Conservation (phyloP, 2,888 invertebrate genomes). For the Lingula anatina region DNA sequence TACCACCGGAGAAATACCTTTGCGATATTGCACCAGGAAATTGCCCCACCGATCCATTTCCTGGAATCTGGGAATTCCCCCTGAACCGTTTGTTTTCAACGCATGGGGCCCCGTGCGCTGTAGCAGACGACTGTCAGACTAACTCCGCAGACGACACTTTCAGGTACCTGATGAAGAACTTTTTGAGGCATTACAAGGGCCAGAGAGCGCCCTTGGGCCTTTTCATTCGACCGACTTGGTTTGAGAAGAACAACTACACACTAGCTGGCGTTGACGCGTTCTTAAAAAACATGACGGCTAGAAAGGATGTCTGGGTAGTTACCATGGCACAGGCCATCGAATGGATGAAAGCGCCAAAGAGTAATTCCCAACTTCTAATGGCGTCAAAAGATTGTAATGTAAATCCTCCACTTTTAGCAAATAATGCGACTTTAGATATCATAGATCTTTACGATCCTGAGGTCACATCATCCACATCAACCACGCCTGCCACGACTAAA, state of each 20-base stretch:
- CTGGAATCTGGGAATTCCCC: conserved; percentile 63
- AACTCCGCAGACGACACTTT: too few species aligned
- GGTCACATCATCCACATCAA: too few species aligned
- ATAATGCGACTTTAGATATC: too few species aligned
- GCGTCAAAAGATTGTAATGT: too few species aligned
- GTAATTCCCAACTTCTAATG: too few species aligned
- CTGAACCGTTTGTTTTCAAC: conserved; percentile 47
- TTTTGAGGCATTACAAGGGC: conserved; percentile 63
- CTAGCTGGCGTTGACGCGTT: conserved; percentile 10
- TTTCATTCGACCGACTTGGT: conserved; percentile 76
- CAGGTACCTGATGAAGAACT: conserved; percentile 69
- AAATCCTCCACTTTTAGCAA: too few species aligned
- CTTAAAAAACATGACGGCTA: conserved; percentile 6
- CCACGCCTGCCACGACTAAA: too few species aligned
- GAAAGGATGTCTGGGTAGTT: conserved; percentile 12
- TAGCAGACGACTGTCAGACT: conserved; percentile 21
- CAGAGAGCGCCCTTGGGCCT: conserved; percentile 72
- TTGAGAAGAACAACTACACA: conserved; percentile 62
- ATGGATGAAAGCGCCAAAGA: too few species aligned
- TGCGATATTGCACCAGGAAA: conserved; percentile 2
- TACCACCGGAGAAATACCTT: conserved; percentile 2
- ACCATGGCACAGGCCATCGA: too few species aligned
- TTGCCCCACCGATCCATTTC: conserved; percentile 21
- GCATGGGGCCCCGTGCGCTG: conserved; percentile 14
- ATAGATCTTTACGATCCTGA: too few species aligned